Percentiles rank a stretch among this genome's conserved stretches.
These are phyloP conservation scores for Bibio marci DNA, from an alignment of 2,888 invertebrate species.

Conservation along the genomic window DNA sequence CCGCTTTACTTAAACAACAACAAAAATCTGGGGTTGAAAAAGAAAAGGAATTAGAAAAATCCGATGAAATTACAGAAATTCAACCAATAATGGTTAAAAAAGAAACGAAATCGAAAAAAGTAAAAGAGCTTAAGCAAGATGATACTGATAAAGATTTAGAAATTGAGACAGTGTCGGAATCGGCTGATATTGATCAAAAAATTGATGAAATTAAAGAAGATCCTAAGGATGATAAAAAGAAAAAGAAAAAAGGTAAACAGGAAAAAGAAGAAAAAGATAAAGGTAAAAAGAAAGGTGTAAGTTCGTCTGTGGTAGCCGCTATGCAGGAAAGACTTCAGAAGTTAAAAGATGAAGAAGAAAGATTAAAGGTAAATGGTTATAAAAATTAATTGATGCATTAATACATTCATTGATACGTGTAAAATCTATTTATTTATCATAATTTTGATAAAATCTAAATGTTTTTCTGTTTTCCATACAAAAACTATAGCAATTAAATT, in stretches of 20 bases:
- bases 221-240: constrained; percentile 21
- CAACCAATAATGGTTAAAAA: too few species aligned
- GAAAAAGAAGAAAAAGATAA: constrained; percentile 32
- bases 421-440: too few species aligned
- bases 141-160: constrained; percentile 42
- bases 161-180: neutral
- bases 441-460: too few species aligned
- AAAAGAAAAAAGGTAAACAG: constrained; percentile 16
- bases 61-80: too few species aligned
- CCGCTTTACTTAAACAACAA: constrained; percentile 30
- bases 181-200: constrained; percentile 4
- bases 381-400: too few species aligned
- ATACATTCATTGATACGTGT: too few species aligned
- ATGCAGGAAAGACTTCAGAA: constrained; percentile 87
- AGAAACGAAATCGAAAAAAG: constrained; percentile 24
- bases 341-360: constrained; percentile 78
- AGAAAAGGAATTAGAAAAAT: constrained; percentile 19
- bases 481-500: too few species aligned
- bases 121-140: constrained; percentile 65
- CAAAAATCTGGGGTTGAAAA: constrained; percentile 12
- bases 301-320: constrained; percentile 71
- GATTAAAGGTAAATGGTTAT: constrained; percentile 19
- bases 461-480: too few species aligned
- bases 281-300: constrained; percentile 50
- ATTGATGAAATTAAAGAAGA: constrained; percentile 16